phyloP scores from a whole-genome alignment of 23 tunicate genomes.

The Corella eumyota region DNA sequence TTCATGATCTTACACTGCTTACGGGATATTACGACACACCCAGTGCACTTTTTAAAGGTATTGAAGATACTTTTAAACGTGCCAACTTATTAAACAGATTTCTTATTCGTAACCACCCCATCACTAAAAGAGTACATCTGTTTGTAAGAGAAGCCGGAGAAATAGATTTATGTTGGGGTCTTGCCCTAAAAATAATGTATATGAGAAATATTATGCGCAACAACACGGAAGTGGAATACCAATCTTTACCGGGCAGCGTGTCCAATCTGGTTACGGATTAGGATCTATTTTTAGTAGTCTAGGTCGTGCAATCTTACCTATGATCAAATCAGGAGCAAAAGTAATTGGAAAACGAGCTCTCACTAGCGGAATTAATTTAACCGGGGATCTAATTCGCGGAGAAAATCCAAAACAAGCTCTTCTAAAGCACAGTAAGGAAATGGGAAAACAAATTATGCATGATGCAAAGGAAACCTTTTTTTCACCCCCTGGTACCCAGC shows the following conservation, averaged over 20 bases:
- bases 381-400: neutral
- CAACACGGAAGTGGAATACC: neutral
- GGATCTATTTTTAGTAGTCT: neutral
- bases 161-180: no score
- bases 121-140: no score
- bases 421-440: neutral
- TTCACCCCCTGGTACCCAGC: no score
- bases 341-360: neutral
- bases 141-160: no score
- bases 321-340: slow-evolving; percentile 4
- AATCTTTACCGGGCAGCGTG: neutral
- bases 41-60: no score
- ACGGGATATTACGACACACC: no score
- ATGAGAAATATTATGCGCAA: neutral
- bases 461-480: neutral
- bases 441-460: neutral
- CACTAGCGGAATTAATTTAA: neutral
- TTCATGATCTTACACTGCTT: no score
- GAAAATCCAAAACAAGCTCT: neutral
- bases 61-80: no score
- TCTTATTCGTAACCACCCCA: no score
- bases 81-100: no score
- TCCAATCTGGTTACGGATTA: neutral
- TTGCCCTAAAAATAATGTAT: no score
- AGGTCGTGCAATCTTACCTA: neutral